Evolutionary conservation across 2,888 invertebrate species (phyloP), one percentile per base, ranked within the genome.

Genomic region (Drosophila gaucha): DNA sequence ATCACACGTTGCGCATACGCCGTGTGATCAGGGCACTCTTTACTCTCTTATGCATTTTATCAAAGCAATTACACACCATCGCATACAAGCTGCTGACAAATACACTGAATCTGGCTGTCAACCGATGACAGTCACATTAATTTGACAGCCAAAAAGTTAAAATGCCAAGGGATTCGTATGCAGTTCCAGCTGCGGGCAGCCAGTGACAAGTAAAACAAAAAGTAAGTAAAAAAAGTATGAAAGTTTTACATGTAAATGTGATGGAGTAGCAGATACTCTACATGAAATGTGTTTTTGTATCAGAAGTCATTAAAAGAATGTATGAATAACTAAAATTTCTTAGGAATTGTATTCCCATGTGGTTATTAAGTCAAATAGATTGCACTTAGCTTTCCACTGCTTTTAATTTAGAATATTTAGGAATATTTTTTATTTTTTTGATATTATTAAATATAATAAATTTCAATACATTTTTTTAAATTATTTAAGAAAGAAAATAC

Each of bases 41-140:
- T 55, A 60, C 52, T 55, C 72, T 73, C 76, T 67, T 73, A 66
- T 70, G 78, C 70, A 67, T 75, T 83, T 80, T 83, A 80, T 80
- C 83, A 76, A 63, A 78, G 76, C 67, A 83, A 83, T 82, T 75
- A 75, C 66, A 28, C 28, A 18, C 2, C 18, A 10, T 28, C 28
- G 28, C 2, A 39, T 47, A 63, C 76, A 60, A 60, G 67, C 64
- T 58, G 63, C 57, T 56, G 72, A 46, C 74, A 69, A 72, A 75
- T 60, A 44, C 70, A 75, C 58, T 58, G 56, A 63, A 41, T 31
- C 50, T 51, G 67, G 22, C 49, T 43, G 43, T 47, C 43, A 63
- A 44, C 56, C 54, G 57, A 35, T 54, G 78, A 55, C 66, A 72
- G 63, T 36, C 59, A 67, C 67, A 76, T 83, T 80, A 76, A 74